Conservation (phyloP, 2,113 vertebrate species). For the Thryonomys swinderianus region DNA sequence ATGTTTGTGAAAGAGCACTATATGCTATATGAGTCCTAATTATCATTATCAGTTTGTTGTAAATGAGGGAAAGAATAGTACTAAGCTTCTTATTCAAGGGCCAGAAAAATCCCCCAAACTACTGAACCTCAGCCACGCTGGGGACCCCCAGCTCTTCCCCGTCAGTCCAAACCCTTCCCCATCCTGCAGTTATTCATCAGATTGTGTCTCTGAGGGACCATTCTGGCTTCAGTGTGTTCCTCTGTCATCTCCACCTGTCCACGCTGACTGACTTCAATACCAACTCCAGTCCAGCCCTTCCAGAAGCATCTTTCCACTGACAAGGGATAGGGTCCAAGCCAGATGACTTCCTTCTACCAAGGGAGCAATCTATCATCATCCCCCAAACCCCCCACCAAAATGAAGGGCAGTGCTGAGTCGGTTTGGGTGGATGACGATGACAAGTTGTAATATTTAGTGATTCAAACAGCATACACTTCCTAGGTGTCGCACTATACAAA, state of each 20-base stretch:
- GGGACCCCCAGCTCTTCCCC: not conserved
- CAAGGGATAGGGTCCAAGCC: not conserved
- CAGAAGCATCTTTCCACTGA: not conserved
- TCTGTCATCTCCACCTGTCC: not conserved
- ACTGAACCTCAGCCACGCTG: not conserved
- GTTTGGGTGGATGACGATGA: not conserved
- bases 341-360: not conserved
- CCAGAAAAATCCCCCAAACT: not conserved
- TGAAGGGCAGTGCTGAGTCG: not conserved
- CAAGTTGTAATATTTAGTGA: constrained; percentile 9
- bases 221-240: not conserved
- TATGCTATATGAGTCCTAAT: not conserved
- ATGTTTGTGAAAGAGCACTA: not conserved
- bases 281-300: not conserved
- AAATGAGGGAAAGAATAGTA: not conserved
- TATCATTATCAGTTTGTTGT: not conserved
- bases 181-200: not conserved
- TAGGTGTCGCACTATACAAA: not conserved
- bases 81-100: not conserved
- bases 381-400: not conserved
- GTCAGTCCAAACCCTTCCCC: not conserved
- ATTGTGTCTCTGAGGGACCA: not conserved
- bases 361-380: not conserved
- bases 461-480: not conserved
- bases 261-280: not conserved